Conservation (phyloP, 2,113 vertebrate genomes). For the Arothron firmamentum region DNA sequence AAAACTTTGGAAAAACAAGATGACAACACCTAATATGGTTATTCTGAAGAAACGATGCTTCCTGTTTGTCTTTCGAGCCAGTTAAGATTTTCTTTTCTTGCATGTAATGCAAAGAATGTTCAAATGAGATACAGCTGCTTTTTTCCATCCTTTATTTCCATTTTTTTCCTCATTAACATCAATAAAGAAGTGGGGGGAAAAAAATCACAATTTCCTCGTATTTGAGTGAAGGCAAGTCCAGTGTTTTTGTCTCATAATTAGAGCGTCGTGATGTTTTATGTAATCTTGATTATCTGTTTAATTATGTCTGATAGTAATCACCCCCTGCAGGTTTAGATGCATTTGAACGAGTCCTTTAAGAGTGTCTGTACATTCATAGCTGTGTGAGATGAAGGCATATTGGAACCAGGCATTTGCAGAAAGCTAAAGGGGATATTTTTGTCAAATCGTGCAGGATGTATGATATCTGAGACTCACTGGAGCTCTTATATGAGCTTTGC, state of each 20-base stretch:
- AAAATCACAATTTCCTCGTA: constrained; percentile 5
- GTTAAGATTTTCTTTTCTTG: background rate
- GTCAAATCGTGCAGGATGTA: background rate
- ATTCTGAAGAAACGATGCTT: constrained; percentile 4
- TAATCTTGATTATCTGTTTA: constrained; percentile 66
- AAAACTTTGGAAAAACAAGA: no score
- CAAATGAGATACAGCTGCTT: background rate
- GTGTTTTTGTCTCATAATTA: constrained; percentile 44
- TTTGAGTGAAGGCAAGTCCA: constrained; percentile 25
- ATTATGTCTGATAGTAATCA: constrained; percentile 69
- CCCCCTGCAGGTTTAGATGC: constrained; percentile 48
- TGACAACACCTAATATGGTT: background rate
- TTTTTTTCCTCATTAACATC: background rate
- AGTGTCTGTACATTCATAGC: constrained; percentile 49
- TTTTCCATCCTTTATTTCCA: background rate
- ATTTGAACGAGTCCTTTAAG: constrained; percentile 50
- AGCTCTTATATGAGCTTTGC: background rate
- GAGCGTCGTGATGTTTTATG: constrained; percentile 42
- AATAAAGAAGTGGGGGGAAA: background rate
- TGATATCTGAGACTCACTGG: background rate
- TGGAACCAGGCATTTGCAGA: constrained; percentile 8
- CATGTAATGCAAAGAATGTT: background rate
- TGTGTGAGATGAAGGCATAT: constrained; percentile 51
- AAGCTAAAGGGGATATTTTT: no score
- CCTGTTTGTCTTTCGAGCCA: background rate